Conservation (phyloP, 1,140 invertebrate genomes). For the Drosophila parabipectinata region DNA sequence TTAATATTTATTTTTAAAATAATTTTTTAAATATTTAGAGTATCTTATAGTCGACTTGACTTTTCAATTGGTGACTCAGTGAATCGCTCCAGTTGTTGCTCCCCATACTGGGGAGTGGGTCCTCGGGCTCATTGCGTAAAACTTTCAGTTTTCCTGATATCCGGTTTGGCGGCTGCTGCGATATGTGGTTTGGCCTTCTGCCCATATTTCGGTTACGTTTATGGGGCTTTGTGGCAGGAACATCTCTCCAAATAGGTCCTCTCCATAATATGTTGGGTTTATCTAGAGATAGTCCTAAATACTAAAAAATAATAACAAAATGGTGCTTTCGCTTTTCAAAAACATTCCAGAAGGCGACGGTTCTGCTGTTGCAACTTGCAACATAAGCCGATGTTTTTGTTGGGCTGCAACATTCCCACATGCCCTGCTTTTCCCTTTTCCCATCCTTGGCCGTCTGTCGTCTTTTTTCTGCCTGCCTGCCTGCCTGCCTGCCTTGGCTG, state of each 20-base stretch:
- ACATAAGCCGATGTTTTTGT: slow-evolving; percentile 45
- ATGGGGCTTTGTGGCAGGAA: too few relatives aligned
- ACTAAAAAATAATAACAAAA: too few relatives aligned
- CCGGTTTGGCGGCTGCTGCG: slow-evolving; percentile 61
- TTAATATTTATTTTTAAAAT: too few relatives aligned
- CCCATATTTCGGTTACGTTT: too few relatives aligned
- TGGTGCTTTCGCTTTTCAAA: too few relatives aligned
- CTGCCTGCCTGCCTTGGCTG: slow-evolving; percentile 33
- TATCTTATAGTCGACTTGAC: too few relatives aligned
- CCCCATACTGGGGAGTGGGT: slow-evolving; percentile 11
- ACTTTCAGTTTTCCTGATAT: slow-evolving; percentile 78
- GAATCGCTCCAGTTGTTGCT: neutral
- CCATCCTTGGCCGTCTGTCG: slow-evolving; percentile 33
- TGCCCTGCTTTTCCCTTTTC: slow-evolving; percentile 13
- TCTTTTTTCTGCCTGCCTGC: slow-evolving; percentile 19
- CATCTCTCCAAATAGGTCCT: too few relatives aligned
- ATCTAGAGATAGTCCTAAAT: too few relatives aligned
- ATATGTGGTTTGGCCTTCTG: slow-evolving; percentile 30
- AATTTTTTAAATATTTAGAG: too few relatives aligned
- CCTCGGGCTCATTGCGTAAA: slow-evolving; percentile 48
- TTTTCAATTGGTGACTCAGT: neutral
- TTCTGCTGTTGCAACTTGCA: slow-evolving; percentile 33
- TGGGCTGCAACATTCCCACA: slow-evolving; percentile 16
- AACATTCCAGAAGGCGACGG: neutral
- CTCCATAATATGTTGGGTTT: too few relatives aligned